Evolutionary conservation across 2,888 invertebrate species (phyloP).

Genomic region (Yponomeuta malinellus): DNA sequence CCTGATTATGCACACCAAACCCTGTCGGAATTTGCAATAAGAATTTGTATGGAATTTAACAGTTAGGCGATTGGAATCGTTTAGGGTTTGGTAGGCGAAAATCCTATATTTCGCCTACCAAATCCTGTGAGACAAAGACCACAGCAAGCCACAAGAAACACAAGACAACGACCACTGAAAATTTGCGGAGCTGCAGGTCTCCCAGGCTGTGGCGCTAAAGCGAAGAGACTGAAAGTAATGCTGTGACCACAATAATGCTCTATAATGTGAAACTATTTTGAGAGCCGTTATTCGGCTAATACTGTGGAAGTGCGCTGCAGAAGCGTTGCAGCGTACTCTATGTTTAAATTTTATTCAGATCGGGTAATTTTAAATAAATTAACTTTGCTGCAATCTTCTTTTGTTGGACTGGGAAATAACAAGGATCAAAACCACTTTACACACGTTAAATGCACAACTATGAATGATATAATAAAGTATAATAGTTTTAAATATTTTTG

Average conservation of each 20-base stretch:
- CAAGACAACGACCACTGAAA: background rate
- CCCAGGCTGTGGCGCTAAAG: slow-evolving; percentile 27
- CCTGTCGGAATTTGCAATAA: too few species aligned
- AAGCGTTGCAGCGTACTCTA: background rate
- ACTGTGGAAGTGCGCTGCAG: slow-evolving; percentile 2
- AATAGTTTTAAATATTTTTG: too few species aligned
- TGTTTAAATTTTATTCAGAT: background rate
- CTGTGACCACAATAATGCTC: slow-evolving; percentile 47
- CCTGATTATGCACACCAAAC: too few species aligned
- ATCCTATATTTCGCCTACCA: too few species aligned
- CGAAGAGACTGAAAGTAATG: slow-evolving; percentile 31
- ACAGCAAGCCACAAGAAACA: background rate
- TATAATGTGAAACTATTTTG: slow-evolving; percentile 46
- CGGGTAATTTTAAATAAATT: slow-evolving; percentile 1
- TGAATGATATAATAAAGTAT: too few species aligned
- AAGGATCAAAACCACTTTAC: too few species aligned
- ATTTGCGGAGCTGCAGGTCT: background rate
- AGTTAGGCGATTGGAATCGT: too few species aligned
- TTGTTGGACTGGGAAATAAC: too few species aligned
- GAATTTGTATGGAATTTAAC: too few species aligned
- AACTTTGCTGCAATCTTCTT: background rate
- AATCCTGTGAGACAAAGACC: too few species aligned
- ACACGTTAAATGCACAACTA: too few species aligned
- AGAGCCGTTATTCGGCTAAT: slow-evolving; percentile 44
- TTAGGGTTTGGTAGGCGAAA: too few species aligned